Base-by-base conservation (phyloP, 2,888 invertebrate species). In the Oscheius sp. region DNA sequence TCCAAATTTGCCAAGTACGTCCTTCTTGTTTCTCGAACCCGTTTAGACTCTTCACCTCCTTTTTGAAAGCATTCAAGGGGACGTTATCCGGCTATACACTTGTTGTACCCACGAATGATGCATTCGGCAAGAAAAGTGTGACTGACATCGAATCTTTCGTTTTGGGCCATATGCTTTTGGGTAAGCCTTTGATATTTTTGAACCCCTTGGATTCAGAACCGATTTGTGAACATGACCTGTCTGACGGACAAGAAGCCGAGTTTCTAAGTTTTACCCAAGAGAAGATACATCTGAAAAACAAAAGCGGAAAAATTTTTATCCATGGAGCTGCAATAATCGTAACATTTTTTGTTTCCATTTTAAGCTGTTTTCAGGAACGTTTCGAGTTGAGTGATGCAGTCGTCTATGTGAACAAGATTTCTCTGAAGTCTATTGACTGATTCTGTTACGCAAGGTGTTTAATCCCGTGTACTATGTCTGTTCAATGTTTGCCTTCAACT, bases 301-400 rank as follows among this genome's bases (percentile, higher is more conserved):
- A 33, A 60, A 60, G 4, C 33, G 35, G 35, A 9, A 42, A 60
- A n/a, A 60, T 33, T 53, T 29, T 53, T 11, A 29, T 53, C n/a
- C 29, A 53, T 11, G 53, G 53, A 53, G 53, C 53, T 29, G n/a
- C 53, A 4, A 53, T 53, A 21, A 29, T 11, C 2, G 53, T 53
- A 53, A 21, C 3, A 53, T 53, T 53, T 7, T 4, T 7, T 3
- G 7, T 42, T 42, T 42, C 7, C 42, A 42, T 21, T 21, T 21
- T 21, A 42, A 42, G 42, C 10, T 33, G 10, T 33, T 33, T 35
- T 32, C 35, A 11, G 13, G 13, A 60, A 32, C 35, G 59, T 13
- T 35, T 60, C 3, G 59, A 35, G 32, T 10, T 60, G 33, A 60
- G 59, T 35, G 59, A 60, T 32, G 35, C 29, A 13, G 59, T 60